A percentile compares a stretch with the other conserved stretches of the same genome.
These are phyloP conservation scores for Acipenser transmontanus DNA, from an alignment of 2,797 vertebrate genomes.

Conservation along the genomic window DNA sequence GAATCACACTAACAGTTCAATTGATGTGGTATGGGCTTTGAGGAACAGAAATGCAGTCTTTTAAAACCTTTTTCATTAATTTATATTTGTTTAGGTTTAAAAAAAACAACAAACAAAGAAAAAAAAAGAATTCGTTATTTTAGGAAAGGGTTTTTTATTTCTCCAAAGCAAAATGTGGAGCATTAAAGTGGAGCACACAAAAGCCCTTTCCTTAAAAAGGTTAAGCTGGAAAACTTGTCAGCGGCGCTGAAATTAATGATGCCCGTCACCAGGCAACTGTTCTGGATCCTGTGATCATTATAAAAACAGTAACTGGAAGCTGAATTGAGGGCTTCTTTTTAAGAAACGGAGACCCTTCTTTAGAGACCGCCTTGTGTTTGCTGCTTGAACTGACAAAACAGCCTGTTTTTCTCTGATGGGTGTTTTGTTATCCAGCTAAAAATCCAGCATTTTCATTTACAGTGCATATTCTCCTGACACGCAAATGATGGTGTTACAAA, in stretches of 20 bases:
- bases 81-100: not conserved
- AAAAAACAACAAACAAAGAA: too few species aligned
- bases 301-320: not conserved
- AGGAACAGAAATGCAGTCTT: too few species aligned
- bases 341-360: too few species aligned
- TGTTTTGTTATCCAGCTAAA: too few species aligned
- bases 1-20: too few species aligned
- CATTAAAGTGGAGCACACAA: not conserved
- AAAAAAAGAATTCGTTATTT: not conserved
- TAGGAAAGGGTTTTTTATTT: too few species aligned
- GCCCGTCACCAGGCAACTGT: constrained; percentile 12
- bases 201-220: not conserved
- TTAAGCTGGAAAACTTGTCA: not conserved
- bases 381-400: not conserved
- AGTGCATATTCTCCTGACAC: too few species aligned
- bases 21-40: too few species aligned
- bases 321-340: not conserved
- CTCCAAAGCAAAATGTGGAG: not conserved
- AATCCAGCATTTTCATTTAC: too few species aligned
- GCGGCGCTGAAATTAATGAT: not conserved
- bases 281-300: not conserved
- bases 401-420: not conserved
- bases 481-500: too few species aligned
- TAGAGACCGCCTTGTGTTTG: not conserved
- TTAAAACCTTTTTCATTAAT: too few species aligned